Evolutionary conservation across 2,113 vertebrate genomes (phyloP), one percentile per base, ranked within the genome.

Genomic region (Gambusia affinis): DNA sequence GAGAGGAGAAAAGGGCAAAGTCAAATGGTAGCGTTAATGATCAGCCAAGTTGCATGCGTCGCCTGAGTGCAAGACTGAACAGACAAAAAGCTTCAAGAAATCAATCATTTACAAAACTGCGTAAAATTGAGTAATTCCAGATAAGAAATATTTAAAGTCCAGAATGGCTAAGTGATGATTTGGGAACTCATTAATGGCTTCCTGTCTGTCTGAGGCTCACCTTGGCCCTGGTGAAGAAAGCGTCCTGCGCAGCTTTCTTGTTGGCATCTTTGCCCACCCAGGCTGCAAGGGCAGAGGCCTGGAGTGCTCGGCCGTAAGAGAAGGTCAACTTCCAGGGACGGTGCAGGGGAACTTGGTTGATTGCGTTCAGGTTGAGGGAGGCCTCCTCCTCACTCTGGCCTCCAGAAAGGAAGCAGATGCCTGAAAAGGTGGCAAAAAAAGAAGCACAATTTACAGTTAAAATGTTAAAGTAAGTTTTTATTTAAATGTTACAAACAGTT

Each of bases 371-470:
- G 84, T 99, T 97, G 84, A 96, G 81, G 11, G 98, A 97, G 28
- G 98, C 98, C 83, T 99, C 97, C 83, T 99, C 98, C 89, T 99
- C 97, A 73, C 97, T 99, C 93, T 99, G 98, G 68, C 98, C 98
- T 80, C 98, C 97, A 70, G 98, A 99, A 79, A 99, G 92, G 94
- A 99, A 99, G 91, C 97, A 98, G 88, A 99, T 97, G 33, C 98
- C 98, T 99, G 82, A 82, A 89, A 44, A 28, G 47, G 54, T 5
- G 54, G 22, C 30, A 1, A 15, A 14, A 14, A 70, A 7, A 51
- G 8, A 64, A 15, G 0, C 22, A 42, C 39, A 42, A 42, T 42
- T 42, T 17, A n/a, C 51, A n/a, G 19, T 57, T 57, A 7, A 10
- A 24, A 10, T 57, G 1, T 57, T 57, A n/a, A 24, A 57, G 22